These are phyloP conservation scores for Euphydryas editha DNA, from an alignment of 2,888 invertebrate genomes.

Conservation along the genomic window DNA sequence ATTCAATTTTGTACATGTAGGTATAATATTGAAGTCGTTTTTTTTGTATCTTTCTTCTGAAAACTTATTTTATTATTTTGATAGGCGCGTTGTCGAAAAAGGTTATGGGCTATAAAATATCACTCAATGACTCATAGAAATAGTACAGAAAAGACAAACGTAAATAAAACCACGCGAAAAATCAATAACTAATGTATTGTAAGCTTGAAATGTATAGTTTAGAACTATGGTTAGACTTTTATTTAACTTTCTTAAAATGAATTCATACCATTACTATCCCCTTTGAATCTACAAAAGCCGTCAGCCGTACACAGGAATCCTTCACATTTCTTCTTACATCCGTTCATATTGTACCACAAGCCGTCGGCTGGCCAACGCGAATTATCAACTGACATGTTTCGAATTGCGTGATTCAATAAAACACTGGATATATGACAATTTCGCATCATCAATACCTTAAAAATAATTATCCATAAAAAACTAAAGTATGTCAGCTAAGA, in stretches of 20 bases:
- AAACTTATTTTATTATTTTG: too few relatives aligned
- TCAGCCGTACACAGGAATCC: conserved; percentile 89
- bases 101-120: too few relatives aligned
- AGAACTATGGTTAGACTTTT: background rate
- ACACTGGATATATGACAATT: conserved; percentile 85
- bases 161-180: too few relatives aligned
- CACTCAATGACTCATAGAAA: too few relatives aligned
- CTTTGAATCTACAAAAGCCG: conserved; percentile 79
- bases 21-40: too few relatives aligned
- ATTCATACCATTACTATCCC: conserved; percentile 59
- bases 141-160: too few relatives aligned
- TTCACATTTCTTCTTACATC: conserved; percentile 76
- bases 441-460: conserved; percentile 88
- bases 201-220: too few relatives aligned
- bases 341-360: conserved; percentile 69
- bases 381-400: conserved; percentile 74
- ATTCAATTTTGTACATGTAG: too few relatives aligned
- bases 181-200: too few relatives aligned
- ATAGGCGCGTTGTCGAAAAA: too few relatives aligned
- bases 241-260: background rate
- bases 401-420: conserved; percentile 80
- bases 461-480: conserved; percentile 22
- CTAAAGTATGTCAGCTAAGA: background rate
- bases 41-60: too few relatives aligned
- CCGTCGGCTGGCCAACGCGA: conserved; percentile 68